phyloP scores from a whole-genome alignment of 53 echinoderm and acorn worm genomes.

The Holothuria scabra region DNA sequence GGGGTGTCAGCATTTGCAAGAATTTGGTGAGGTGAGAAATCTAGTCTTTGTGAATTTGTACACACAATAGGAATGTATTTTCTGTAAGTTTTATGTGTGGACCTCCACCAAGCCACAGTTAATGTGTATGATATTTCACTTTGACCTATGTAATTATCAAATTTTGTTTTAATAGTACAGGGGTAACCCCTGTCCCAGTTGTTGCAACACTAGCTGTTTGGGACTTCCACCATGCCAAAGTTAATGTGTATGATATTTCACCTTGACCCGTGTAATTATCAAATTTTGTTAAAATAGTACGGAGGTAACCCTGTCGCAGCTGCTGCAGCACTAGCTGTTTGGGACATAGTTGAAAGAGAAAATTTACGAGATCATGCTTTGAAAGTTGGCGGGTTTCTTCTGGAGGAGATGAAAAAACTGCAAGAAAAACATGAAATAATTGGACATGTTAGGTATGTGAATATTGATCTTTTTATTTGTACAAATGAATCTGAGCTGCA shows the following conservation, averaged over 20 bases:
- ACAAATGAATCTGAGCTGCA: no score
- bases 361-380: conserved; percentile 80
- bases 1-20: no score
- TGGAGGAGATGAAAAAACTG: conserved; percentile 61
- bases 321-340: conserved; percentile 78
- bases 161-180: conserved; percentile 68
- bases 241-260: no score
- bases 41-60: no score
- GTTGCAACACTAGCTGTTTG: conserved; percentile 79
- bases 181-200: conserved; percentile 92
- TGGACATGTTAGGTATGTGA: conserved; percentile 85
- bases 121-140: no score
- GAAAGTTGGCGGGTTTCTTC: conserved; percentile 65
- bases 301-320: conserved; percentile 97
- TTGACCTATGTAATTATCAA: no score
- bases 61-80: no score
- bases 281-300: conserved; percentile 57
- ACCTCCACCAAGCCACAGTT: no score
- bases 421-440: conserved; percentile 62
- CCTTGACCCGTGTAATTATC: no score
- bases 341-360: conserved; percentile 82
- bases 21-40: no score
- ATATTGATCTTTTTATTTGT: no score
- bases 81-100: no score
- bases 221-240: conserved; percentile 13